phyloP scores from a whole-genome alignment of 2,888 invertebrate genomes.

The Pegoplata infirma region DNA sequence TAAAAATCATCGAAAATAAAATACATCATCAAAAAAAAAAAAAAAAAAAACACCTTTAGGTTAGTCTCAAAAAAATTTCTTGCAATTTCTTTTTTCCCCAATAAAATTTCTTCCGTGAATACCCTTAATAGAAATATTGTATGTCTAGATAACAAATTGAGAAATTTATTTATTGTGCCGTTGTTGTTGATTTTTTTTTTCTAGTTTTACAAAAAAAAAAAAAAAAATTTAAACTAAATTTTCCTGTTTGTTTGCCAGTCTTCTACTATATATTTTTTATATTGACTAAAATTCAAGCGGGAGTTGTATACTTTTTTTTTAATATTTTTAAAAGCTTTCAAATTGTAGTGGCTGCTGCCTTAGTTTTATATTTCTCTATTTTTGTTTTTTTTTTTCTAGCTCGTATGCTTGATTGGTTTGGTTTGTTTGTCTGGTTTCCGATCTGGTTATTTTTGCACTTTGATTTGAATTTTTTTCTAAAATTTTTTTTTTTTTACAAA shows the following conservation, averaged over 20 bases:
- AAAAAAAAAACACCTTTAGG: too few relatives aligned
- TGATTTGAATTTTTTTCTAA: conserved; percentile 3
- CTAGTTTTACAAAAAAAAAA: background rate
- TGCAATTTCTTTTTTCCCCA: too few relatives aligned
- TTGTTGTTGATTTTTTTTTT: background rate
- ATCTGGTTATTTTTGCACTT: conserved; percentile 53
- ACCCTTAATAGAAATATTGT: conserved; percentile 8
- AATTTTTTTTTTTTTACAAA: background rate
- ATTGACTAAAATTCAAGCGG: conserved; percentile 40
- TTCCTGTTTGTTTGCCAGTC: background rate
- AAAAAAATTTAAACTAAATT: background rate
- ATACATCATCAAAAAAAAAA: too few relatives aligned
- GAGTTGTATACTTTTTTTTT: conserved; percentile 39
- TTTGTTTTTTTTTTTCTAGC: conserved; percentile 7
- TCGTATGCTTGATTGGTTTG: conserved; percentile 51
- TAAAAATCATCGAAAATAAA: too few relatives aligned
- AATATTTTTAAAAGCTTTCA: conserved; percentile 60
- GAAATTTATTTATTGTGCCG: conserved; percentile 43
- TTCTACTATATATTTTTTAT: too few relatives aligned
- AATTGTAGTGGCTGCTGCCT: conserved; percentile 35
- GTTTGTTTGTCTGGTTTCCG: conserved; percentile 55
- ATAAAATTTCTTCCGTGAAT: too few relatives aligned
- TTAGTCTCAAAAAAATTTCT: too few relatives aligned
- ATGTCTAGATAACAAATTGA: conserved; percentile 19
- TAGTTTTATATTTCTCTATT: conserved; percentile 24